Conservation (phyloP, 2,797 vertebrate species). For the Poeciliopsis paucimaculata region DNA sequence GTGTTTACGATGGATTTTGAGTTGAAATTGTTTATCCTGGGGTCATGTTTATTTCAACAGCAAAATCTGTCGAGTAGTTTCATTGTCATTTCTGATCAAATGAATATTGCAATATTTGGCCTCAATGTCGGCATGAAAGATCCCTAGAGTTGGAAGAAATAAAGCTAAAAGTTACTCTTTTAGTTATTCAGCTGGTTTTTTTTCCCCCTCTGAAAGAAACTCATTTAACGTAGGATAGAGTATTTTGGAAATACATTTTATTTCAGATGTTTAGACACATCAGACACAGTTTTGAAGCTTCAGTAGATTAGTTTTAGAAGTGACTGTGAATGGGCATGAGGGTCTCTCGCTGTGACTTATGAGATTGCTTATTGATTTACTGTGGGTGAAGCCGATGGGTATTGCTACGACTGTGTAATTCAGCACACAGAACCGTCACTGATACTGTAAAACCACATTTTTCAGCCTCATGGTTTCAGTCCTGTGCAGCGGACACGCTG, state of each 20-base stretch:
- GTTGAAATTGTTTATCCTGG: neutral
- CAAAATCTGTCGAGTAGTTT: neutral
- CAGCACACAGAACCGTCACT: slow-evolving; percentile 13
- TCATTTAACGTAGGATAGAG: neutral
- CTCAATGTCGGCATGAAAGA: neutral
- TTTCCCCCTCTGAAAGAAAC: neutral
- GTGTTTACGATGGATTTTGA: neutral
- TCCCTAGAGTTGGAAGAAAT: neutral
- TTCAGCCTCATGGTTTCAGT: slow-evolving; percentile 24
- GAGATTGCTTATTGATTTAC: slow-evolving; percentile 51
- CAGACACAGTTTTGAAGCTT: slow-evolving; percentile 18
- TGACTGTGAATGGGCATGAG: slow-evolving; percentile 14
- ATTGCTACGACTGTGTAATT: slow-evolving; percentile 34
- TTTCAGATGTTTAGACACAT: slow-evolving; percentile 6
- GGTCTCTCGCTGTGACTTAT: slow-evolving; percentile 44
- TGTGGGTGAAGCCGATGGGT: slow-evolving; percentile 33
- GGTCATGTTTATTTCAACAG: neutral
- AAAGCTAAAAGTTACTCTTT: neutral
- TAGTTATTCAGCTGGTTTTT: neutral
- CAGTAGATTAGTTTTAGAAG: slow-evolving; percentile 18
- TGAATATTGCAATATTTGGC: neutral
- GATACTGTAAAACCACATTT: slow-evolving; percentile 12
- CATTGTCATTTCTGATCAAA: neutral
- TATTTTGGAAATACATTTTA: neutral
- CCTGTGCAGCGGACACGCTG: slow-evolving; percentile 35